Percentiles rank a stretch among this genome's conserved stretches.
These are phyloP conservation scores for Drosophila siamana DNA, from an alignment of 2,888 invertebrate species.

Conservation along the genomic window DNA sequence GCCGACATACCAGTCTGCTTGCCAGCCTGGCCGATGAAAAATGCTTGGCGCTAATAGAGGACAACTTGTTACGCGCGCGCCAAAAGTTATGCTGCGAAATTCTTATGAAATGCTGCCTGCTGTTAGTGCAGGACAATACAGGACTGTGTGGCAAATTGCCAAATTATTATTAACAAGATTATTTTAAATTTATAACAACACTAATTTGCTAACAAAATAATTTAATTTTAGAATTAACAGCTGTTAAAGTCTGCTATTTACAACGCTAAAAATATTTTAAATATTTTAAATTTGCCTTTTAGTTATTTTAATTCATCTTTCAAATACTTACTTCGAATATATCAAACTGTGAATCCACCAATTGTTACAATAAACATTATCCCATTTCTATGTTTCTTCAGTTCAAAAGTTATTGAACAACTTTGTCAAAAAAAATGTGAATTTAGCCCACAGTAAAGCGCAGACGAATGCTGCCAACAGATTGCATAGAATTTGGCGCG, in stretches of 20 bases:
- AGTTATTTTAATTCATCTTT: no score
- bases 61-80: slow-evolving; percentile 71
- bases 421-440: background rate
- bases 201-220: background rate
- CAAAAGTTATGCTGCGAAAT: slow-evolving; percentile 68
- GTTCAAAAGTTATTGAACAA: background rate
- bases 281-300: no score
- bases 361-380: no score
- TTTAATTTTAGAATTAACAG: background rate
- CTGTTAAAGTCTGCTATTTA: no score
- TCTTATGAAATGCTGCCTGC: slow-evolving; percentile 54
- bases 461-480: slow-evolving; percentile 48
- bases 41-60: slow-evolving; percentile 57
- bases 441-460: background rate
- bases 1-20: background rate
- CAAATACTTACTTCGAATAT: no score
- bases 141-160: no score
- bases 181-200: no score
- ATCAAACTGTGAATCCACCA: no score
- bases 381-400: no score
- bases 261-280: no score
- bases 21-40: slow-evolving; percentile 50
- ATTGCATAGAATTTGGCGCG: slow-evolving; percentile 70
- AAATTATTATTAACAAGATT: no score
- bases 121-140: slow-evolving; percentile 6